Evolutionary conservation across 2,797 vertebrate species (phyloP).

Genomic region (Cichlasoma orientale): DNA sequence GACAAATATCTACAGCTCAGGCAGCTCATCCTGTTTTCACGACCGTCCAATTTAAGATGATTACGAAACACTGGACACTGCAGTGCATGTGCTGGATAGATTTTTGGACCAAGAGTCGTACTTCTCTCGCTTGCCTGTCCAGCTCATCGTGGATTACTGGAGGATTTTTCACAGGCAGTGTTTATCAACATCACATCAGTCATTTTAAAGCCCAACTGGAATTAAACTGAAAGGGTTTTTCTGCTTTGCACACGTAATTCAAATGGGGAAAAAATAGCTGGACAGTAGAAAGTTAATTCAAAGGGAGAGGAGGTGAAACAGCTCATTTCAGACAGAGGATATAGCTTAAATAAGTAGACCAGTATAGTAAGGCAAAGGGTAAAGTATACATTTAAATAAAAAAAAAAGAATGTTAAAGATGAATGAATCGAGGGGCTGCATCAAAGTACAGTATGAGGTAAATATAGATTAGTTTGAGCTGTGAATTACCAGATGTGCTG

Average conservation of each 20-base stretch:
- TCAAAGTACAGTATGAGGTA: not conserved
- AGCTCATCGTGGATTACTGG: not conserved
- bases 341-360: not conserved
- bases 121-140: not conserved
- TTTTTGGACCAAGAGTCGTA: not conserved
- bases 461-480: not conserved
- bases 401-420: too few species aligned
- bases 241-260: accelerated
- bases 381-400: too few species aligned
- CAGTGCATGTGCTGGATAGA: not conserved
- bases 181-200: not conserved
- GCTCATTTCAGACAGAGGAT: not conserved
- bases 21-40: not conserved
- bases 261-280: not conserved
- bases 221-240: not conserved
- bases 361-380: not conserved
- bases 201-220: not conserved
- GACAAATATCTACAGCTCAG: not conserved
- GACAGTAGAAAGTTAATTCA: accelerated
- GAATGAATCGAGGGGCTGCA: not conserved
- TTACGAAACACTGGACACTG: not conserved
- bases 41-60: not conserved
- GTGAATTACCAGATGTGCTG: not conserved
- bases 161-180: not conserved
- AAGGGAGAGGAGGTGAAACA: not conserved